These are phyloP conservation scores for Sterrhoptilus dennistouni DNA, from an alignment of 2,113 vertebrate genomes.

Conservation along the genomic window DNA sequence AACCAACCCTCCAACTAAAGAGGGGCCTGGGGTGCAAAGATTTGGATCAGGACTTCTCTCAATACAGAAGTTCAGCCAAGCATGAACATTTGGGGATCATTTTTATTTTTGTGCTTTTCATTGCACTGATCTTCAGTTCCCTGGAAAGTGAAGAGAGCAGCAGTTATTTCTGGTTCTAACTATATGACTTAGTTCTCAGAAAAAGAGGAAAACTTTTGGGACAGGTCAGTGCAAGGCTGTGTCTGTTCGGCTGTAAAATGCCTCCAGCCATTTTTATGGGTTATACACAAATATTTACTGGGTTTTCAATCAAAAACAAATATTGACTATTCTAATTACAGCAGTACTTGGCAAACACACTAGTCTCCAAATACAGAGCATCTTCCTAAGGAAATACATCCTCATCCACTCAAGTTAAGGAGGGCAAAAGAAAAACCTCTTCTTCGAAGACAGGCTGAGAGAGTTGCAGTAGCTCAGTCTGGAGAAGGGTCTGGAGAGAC, in stretches of 20 bases:
- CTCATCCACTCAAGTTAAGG: neutral
- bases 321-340: conserved; percentile 44
- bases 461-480: neutral
- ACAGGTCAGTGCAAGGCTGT: neutral
- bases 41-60: neutral
- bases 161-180: neutral
- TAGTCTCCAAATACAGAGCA: neutral
- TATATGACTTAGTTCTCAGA: neutral
- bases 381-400: conserved; percentile 30
- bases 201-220: neutral
- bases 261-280: neutral
- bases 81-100: neutral
- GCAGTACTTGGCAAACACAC: neutral
- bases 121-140: neutral
- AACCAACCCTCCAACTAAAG: neutral
- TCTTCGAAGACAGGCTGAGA: neutral
- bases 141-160: neutral
- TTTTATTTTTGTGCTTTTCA: neutral
- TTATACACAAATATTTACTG: conserved; percentile 29
- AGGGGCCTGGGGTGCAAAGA: neutral
- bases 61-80: neutral
- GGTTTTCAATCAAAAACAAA: conserved; percentile 32
- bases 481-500: neutral
- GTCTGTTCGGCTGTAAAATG: neutral
- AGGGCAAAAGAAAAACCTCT: neutral